Percentiles rank a stretch among this genome's conserved stretches.
These are phyloP conservation scores for Anomalospiza imberbis DNA, from an alignment of 2,797 vertebrate genomes.

Conservation along the genomic window DNA sequence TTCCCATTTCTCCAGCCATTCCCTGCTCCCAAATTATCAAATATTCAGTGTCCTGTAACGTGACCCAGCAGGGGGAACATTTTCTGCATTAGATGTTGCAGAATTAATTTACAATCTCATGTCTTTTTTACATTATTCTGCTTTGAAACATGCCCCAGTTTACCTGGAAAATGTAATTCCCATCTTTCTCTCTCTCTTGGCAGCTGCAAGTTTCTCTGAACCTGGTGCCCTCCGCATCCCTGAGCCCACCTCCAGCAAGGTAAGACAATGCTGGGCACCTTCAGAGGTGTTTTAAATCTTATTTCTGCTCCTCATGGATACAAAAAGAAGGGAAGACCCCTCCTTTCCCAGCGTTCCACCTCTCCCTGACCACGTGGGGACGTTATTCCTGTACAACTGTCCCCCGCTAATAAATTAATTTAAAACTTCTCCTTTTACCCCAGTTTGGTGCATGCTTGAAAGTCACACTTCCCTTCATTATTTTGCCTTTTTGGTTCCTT, in stretches of 20 bases:
- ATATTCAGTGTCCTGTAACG: constrained; percentile 6
- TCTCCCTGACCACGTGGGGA: not conserved
- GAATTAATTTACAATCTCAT: constrained; percentile 13
- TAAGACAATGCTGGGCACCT: not conserved
- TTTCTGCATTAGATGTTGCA: not conserved
- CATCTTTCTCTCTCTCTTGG: constrained; percentile 27
- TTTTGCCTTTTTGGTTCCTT: constrained; percentile 52
- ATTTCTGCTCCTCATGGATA: not conserved
- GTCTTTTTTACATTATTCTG: not conserved
- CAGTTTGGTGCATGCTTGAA: not conserved
- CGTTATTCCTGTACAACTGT: not conserved
- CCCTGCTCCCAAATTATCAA: constrained; percentile 2
- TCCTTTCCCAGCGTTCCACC: not conserved
- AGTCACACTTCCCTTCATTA: not conserved
- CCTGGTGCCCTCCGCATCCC: not conserved
- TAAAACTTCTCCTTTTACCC: not conserved
- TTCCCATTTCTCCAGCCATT: constrained; percentile 25
- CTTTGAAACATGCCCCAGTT: not conserved
- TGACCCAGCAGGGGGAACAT: not conserved
- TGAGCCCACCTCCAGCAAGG: not conserved
- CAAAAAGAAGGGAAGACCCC: not conserved
- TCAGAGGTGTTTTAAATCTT: not conserved
- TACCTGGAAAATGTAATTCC: constrained; percentile 27
- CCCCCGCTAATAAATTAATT: not conserved
- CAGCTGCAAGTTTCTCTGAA: constrained; percentile 36